phyloP scores from a whole-genome alignment of 2,113 vertebrate genomes.

The Solenodon paradoxus region DNA sequence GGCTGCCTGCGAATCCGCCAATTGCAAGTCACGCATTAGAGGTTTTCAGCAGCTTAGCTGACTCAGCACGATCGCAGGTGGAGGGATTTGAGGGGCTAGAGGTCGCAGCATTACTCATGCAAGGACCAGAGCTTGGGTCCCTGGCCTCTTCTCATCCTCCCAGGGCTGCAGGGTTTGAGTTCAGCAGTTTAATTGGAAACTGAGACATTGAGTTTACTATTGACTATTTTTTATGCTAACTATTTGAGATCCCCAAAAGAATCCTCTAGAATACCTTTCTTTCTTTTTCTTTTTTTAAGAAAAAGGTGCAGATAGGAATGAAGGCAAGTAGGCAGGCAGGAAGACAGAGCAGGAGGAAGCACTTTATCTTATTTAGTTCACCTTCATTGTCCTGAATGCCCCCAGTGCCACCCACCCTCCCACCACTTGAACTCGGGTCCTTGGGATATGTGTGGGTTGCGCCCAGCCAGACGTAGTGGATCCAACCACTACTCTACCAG shows the following conservation, averaged over 20 bases:
- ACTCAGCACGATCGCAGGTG: neutral
- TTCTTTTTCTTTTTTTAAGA: no score
- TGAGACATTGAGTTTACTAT: neutral
- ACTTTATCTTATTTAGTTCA: no score
- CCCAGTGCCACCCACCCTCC: no score
- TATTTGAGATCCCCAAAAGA: neutral
- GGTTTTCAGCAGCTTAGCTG: neutral
- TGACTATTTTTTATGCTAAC: neutral
- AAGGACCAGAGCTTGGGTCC: neutral
- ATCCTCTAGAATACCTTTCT: neutral
- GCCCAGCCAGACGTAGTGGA: no score
- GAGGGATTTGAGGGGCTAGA: neutral
- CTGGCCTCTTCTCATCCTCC: neutral
- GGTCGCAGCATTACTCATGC: neutral
- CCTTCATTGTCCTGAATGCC: no score
- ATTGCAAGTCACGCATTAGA: neutral
- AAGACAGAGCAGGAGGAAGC: no score
- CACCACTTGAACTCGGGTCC: no score
- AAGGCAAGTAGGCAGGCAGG: no score
- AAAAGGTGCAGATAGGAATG: no score
- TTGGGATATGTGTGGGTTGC: no score
- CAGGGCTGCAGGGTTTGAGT: neutral
- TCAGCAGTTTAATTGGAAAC: neutral
- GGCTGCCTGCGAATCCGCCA: neutral
- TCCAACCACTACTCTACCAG: no score